Conservation (phyloP, 2,113 vertebrate genomes). For the Setophaga petechia region DNA sequence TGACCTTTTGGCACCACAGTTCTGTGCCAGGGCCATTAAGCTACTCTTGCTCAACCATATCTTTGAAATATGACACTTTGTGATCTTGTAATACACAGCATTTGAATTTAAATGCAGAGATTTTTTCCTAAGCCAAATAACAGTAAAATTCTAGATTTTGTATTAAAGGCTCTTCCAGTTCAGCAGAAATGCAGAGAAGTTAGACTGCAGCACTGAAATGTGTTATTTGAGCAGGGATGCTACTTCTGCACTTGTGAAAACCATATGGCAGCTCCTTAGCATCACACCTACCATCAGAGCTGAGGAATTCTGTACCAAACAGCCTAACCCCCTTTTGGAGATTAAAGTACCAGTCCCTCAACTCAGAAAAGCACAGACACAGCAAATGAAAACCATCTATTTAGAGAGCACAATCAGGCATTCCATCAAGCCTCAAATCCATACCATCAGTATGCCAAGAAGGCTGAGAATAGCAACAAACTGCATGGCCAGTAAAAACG, state of each 20-base stretch:
- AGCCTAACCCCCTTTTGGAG: neutral
- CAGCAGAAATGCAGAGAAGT: neutral
- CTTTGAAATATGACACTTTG: neutral
- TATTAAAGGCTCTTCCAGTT: neutral
- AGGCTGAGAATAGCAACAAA: neutral
- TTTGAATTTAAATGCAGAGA: neutral
- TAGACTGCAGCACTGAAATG: neutral
- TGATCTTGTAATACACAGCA: neutral
- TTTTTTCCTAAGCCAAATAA: neutral
- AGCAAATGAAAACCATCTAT: neutral
- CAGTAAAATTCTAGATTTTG: neutral
- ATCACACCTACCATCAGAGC: neutral
- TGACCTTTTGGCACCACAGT: neutral
- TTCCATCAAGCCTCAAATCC: neutral
- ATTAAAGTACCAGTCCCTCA: neutral
- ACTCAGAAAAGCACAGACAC: neutral
- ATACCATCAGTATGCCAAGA: neutral
- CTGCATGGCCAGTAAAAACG: neutral
- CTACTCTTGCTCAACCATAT: neutral
- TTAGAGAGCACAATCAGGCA: neutral
- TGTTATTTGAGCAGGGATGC: neutral
- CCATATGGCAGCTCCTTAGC: neutral
- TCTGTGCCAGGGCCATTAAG: neutral
- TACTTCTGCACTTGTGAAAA: neutral
- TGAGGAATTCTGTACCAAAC: neutral